Evolutionary conservation across 2,888 invertebrate genomes (phyloP), one percentile per base, ranked within the genome.

Genomic region (Choristoneura rosaceana): DNA sequence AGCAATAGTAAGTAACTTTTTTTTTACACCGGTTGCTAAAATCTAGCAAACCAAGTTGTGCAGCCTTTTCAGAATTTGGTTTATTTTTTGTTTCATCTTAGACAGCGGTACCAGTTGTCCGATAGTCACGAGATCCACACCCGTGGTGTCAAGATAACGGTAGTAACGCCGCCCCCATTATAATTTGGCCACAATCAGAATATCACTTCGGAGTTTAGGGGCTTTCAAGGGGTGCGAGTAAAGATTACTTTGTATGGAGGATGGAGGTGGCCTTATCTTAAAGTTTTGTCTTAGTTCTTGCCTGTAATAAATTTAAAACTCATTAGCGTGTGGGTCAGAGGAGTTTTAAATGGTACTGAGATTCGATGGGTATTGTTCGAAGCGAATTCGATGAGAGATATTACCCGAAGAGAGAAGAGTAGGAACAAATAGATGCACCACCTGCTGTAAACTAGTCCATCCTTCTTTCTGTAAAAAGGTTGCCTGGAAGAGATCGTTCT

Each of bases 161-260:
- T 71, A 41, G 71, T 63, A 71, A 71, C 71, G 67, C 71, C 63
- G 38, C 50, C 63, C 71, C 71, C 71, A 68, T 71, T 71, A 71
- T 68, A 71, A 71, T 68, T 71, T 68, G 62, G 71, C 71, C 67
- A 71, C 62, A 71, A 68, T 71, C 73, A 73, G 73, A 73, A 73
- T 73, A 73, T 63, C 87, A 89, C 86, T 85, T 81, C 68, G 66
- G 85, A 86, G 85, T 90, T 88, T 78, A 79, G 85, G 86, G 87
- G 87, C 85, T 85, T 87, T 86, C 83, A 85, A 86, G 88, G 90
- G 86, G 87, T 84, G 79, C 76, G 84, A 83, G 90, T 86, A 90
- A 90, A 92, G 93, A 92, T 93, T 92, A 92, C 88, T 90, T 89
- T 86, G 85, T 85, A 83, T 84, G 85, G 85, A 83, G 80, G 83